Evolutionary conservation across 2,888 invertebrate genomes (phyloP).

Genomic region (Herminia tarsipennalis): DNA sequence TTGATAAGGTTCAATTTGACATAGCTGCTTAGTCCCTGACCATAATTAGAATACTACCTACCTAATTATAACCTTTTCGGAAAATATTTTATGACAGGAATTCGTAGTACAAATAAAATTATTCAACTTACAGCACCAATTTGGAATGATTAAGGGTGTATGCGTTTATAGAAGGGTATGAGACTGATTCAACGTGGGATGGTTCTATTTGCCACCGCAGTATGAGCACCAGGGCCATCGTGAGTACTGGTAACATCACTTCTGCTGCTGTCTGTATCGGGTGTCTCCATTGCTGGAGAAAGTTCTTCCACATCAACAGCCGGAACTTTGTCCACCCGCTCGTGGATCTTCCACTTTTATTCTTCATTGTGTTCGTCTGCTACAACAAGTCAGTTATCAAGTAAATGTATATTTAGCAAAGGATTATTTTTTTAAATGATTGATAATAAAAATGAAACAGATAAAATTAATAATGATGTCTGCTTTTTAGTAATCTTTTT

Average conservation of each 20-base stretch:
- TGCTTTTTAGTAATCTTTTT: too few relatives aligned
- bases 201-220: conserved; percentile 89
- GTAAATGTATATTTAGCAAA: background rate
- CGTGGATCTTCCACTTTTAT: conserved; percentile 46
- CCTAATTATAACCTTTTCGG: too few relatives aligned
- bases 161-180: conserved; percentile 64
- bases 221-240: conserved; percentile 88
- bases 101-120: background rate
- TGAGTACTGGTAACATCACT: conserved; percentile 88
- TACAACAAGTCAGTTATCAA: background rate
- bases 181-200: conserved; percentile 47
- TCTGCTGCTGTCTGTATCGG: conserved; percentile 88
- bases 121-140: conserved; percentile 61
- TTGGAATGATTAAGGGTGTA: conserved; percentile 51
- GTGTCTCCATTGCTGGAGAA: conserved; percentile 90
- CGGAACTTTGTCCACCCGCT: conserved; percentile 85
- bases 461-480: too few relatives aligned
- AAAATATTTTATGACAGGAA: too few relatives aligned
- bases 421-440: too few relatives aligned
- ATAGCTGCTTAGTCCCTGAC: too few relatives aligned
- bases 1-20: too few relatives aligned
- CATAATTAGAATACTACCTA: too few relatives aligned
- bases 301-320: conserved; percentile 94
- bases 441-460: too few relatives aligned
- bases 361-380: conserved; percentile 27